Percentiles rank a stretch among this genome's conserved stretches.
These are phyloP conservation scores for Takifugu rubripes DNA, from an alignment of 2,797 vertebrate species.

Conservation along the genomic window DNA sequence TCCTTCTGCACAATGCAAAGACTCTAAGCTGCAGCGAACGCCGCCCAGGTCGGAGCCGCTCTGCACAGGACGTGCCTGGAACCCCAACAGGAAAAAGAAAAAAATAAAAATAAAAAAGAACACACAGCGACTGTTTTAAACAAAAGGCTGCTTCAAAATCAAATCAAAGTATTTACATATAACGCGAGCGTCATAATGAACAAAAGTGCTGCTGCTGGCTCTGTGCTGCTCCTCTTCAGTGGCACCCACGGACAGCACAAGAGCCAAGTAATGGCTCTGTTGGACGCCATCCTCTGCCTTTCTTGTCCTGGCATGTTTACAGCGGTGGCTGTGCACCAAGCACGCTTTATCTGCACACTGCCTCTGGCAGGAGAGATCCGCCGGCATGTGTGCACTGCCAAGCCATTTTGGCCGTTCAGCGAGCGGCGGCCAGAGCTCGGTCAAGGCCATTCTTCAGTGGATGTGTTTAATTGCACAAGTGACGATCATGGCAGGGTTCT, in stretches of 20 bases:
- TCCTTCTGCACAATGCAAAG: too few relatives aligned
- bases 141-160: slow-evolving; percentile 1
- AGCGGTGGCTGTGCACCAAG: slow-evolving; percentile 38
- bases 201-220: slow-evolving; percentile 4
- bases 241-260: slow-evolving; percentile 10
- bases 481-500: slow-evolving; percentile 18
- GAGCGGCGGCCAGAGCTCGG: slow-evolving; percentile 23
- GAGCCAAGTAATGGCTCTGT: slow-evolving; percentile 31
- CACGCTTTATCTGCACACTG: slow-evolving; percentile 44
- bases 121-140: neutral
- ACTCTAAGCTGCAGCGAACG: neutral
- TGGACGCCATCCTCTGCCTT: slow-evolving; percentile 24
- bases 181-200: neutral
- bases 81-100: neutral
- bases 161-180: slow-evolving; percentile 3
- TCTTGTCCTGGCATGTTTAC: slow-evolving; percentile 43
- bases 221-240: slow-evolving; percentile 1
- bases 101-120: too few relatives aligned
- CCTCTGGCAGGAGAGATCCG: slow-evolving; percentile 39
- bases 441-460: slow-evolving; percentile 25
- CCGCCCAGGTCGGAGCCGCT: neutral
- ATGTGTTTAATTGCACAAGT: slow-evolving; percentile 44
- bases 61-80: neutral
- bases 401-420: slow-evolving; percentile 26
- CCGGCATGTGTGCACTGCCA: slow-evolving; percentile 29